Percentiles rank a stretch among this genome's conserved stretches.
phyloP scores from a whole-genome alignment of 2,113 vertebrate genomes.

The Tamias sibiricus region DNA sequence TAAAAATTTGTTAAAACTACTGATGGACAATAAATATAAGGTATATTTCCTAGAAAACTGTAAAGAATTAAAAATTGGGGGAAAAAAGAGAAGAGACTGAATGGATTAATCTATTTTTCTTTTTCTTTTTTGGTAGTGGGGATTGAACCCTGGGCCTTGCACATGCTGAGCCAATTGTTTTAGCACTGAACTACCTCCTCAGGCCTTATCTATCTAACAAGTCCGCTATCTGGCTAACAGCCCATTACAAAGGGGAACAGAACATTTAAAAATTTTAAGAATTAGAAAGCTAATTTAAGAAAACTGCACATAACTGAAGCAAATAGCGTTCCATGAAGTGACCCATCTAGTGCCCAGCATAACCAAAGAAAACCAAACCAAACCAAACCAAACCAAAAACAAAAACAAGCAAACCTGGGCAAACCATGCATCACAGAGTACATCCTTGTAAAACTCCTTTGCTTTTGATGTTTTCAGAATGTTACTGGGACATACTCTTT shows the following conservation, averaged over 20 bases:
- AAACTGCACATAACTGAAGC: background rate
- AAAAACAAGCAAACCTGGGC: background rate
- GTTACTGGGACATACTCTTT: background rate
- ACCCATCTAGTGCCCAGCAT: background rate
- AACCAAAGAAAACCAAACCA: background rate
- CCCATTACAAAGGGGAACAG: background rate
- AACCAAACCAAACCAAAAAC: too few relatives aligned
- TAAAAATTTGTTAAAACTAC: background rate
- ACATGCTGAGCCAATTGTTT: background rate
- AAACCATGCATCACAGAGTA: background rate
- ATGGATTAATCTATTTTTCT: background rate
- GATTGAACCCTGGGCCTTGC: background rate
- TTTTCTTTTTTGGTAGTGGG: background rate
- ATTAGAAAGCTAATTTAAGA: background rate
- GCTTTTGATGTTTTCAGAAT: background rate
- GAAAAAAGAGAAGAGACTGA: background rate
- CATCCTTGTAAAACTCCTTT: background rate
- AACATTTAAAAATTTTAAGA: background rate
- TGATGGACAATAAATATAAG: background rate
- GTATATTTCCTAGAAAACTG: background rate
- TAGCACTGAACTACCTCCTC: background rate
- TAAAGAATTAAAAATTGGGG: background rate
- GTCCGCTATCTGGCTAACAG: background rate
- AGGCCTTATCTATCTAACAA: background rate
- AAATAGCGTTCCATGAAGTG: background rate